Conservation (phyloP, 2,113 vertebrate species). For the Nestor notabilis region DNA sequence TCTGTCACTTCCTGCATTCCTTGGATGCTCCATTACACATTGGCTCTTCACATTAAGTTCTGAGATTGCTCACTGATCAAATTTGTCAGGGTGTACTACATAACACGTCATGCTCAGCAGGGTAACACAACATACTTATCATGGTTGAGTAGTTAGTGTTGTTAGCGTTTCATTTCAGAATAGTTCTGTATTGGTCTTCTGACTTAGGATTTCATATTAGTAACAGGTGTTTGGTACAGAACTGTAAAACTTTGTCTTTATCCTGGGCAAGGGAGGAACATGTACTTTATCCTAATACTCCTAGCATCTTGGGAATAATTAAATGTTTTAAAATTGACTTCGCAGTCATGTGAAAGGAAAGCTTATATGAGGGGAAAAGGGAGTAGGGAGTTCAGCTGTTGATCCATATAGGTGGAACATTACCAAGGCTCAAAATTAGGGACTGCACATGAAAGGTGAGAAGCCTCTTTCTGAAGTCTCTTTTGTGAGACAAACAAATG, state of each 20-base stretch:
- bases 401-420: neutral
- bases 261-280: neutral
- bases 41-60: neutral
- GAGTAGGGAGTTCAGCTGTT: neutral
- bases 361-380: neutral
- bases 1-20: neutral
- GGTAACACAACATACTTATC: neutral
- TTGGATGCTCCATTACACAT: neutral
- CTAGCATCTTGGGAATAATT: fast-evolving
- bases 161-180: neutral
- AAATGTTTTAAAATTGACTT: neutral
- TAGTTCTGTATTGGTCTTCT: neutral
- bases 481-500: neutral
- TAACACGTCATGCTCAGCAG: neutral
- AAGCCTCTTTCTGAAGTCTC: neutral
- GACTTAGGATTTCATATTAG: neutral
- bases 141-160: neutral
- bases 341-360: neutral
- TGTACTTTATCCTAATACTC: neutral
- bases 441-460: neutral
- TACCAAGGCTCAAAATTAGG: neutral
- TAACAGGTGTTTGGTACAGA: neutral
- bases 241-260: neutral
- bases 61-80: neutral
- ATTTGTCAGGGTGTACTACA: neutral